These are phyloP conservation scores for Aporrectodea caliginosa DNA, from an alignment of 1,140 invertebrate genomes.

Conservation along the genomic window DNA sequence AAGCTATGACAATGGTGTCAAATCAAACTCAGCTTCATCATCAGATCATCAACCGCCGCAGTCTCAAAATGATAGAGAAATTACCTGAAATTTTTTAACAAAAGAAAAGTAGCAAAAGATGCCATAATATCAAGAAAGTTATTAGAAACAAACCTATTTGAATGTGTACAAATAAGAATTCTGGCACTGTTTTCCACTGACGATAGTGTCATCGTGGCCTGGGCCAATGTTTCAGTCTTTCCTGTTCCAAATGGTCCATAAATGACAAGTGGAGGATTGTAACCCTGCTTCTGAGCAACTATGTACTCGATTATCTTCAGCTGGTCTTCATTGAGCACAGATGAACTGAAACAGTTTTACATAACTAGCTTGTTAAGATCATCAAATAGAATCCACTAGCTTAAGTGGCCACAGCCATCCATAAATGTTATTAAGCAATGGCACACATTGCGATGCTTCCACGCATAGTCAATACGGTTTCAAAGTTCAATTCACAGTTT, in stretches of 20 bases:
- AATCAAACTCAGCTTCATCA: too few relatives aligned
- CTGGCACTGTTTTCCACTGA: slow-evolving; percentile 65
- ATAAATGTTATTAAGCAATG: too few relatives aligned
- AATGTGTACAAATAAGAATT: slow-evolving; percentile 82
- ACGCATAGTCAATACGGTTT: too few relatives aligned
- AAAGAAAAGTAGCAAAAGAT: too few relatives aligned
- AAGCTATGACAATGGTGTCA: too few relatives aligned
- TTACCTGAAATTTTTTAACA: too few relatives aligned
- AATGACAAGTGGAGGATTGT: slow-evolving; percentile 73
- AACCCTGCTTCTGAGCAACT: slow-evolving; percentile 60
- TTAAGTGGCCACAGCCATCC: too few relatives aligned
- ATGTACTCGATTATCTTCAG: slow-evolving; percentile 75
- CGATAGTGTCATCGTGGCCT: slow-evolving; percentile 68
- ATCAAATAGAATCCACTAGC: background rate
- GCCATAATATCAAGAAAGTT: too few relatives aligned
- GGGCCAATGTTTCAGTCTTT: slow-evolving; percentile 81
- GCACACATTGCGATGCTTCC: too few relatives aligned
- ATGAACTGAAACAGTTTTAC: background rate
- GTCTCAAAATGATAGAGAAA: too few relatives aligned
- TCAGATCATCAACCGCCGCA: too few relatives aligned
- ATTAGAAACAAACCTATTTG: slow-evolving; percentile 66
- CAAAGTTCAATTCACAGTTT: too few relatives aligned
- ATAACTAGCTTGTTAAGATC: background rate
- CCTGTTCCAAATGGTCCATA: slow-evolving; percentile 83
- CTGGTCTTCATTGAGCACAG: slow-evolving; percentile 70